A percentile compares a stretch with the other conserved stretches of the same genome.
phyloP scores from a whole-genome alignment of 2,888 invertebrate species.

The Tetrapedia diversipes region DNA sequence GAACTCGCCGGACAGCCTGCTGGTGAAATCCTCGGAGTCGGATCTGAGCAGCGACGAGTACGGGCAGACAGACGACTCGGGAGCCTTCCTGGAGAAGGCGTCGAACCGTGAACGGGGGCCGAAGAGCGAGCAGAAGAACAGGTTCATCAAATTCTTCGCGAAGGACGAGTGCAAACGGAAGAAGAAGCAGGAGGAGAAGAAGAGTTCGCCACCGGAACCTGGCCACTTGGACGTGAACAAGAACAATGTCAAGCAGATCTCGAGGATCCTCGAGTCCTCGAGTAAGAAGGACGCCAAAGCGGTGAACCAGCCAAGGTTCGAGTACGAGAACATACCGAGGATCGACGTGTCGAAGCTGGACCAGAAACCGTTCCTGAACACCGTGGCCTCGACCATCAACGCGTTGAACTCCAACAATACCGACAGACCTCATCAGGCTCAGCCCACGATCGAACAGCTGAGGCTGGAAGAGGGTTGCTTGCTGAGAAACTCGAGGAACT shows the following conservation, averaged over 20 bases:
- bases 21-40: slow-evolving; percentile 81
- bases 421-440: slow-evolving; percentile 57
- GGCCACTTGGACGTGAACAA: slow-evolving; percentile 79
- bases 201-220: slow-evolving; percentile 72
- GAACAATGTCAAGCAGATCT: slow-evolving; percentile 71
- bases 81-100: slow-evolving; percentile 83
- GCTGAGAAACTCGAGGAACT: slow-evolving; percentile 72
- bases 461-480: slow-evolving; percentile 78
- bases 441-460: slow-evolving; percentile 79
- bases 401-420: slow-evolving; percentile 32
- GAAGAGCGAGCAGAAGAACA: slow-evolving; percentile 70
- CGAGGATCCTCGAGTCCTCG: slow-evolving; percentile 51
- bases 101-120: slow-evolving; percentile 76
- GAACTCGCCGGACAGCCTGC: slow-evolving; percentile 81
- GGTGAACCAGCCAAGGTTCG: slow-evolving; percentile 72
- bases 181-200: slow-evolving; percentile 76
- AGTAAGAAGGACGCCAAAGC: slow-evolving; percentile 49
- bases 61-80: slow-evolving; percentile 84
- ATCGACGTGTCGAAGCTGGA: slow-evolving; percentile 79
- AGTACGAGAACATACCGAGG: slow-evolving; percentile 81
- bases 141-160: slow-evolving; percentile 79
- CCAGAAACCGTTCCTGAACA: slow-evolving; percentile 66
- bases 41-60: slow-evolving; percentile 82
- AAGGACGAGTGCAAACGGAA: slow-evolving; percentile 77
- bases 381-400: slow-evolving; percentile 36